These are phyloP conservation scores for Arothron firmamentum DNA, from an alignment of 2,113 vertebrate species.

Conservation along the genomic window DNA sequence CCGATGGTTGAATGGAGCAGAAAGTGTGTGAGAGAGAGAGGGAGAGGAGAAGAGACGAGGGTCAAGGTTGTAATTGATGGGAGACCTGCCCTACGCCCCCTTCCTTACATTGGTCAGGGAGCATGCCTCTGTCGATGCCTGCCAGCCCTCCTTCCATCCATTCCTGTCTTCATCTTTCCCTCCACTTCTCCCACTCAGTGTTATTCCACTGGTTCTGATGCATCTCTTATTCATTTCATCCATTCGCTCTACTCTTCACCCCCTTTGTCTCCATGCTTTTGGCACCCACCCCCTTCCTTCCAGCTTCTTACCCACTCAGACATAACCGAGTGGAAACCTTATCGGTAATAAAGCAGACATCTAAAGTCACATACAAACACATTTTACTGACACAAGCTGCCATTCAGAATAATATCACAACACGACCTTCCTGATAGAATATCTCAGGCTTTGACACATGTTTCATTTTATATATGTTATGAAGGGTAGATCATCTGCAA, in stretches of 20 bases:
- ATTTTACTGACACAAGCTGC: neutral
- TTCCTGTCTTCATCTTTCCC: conserved; percentile 51
- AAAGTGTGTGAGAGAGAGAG: conserved; percentile 53
- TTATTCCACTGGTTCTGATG: conserved; percentile 37
- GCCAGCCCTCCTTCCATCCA: conserved; percentile 62
- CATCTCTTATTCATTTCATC: conserved; percentile 18
- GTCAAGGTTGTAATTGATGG: conserved; percentile 79
- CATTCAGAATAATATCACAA: neutral
- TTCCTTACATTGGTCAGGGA: conserved; percentile 66
- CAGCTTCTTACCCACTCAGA: conserved; percentile 6
- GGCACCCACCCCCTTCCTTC: neutral
- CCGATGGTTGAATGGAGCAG: conserved; percentile 63
- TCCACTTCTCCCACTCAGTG: conserved; percentile 49
- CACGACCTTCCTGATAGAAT: too few species aligned
- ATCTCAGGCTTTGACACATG: too few species aligned
- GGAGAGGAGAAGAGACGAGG: conserved; percentile 44
- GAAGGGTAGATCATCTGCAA: too few species aligned
- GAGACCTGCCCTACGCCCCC: conserved; percentile 69
- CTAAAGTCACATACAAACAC: neutral
- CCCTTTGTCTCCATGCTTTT: conserved; percentile 1
- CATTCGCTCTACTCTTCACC: conserved; percentile 22
- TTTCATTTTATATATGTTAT: too few species aligned
- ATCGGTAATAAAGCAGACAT: neutral
- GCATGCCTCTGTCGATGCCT: conserved; percentile 52
- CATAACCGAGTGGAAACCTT: neutral